Base-by-base conservation (phyloP, 2,113 vertebrate genomes). In the Oostethus manadensis region DNA sequence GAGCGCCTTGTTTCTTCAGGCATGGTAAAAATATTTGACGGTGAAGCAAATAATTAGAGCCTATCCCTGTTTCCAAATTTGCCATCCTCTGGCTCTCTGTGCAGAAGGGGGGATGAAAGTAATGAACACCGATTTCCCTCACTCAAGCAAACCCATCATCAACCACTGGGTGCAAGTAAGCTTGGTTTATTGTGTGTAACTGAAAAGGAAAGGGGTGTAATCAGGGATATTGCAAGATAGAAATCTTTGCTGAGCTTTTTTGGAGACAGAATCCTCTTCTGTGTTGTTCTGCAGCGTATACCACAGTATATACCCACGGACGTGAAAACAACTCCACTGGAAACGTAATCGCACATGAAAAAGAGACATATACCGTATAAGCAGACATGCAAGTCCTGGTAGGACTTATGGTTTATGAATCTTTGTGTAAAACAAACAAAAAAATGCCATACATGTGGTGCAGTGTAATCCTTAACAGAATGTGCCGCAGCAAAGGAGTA, bases 21-120 rank as follows among this genome's bases (percentile, higher is more conserved):
- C 75, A 50, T 47, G 60, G 70, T 71, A 76, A 74, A 80, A 74
- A 70, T 65, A 60, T 80, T 78, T 76, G 75, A 83, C 75, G 72
- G 81, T 21, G 70, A 76, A 65, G 70, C 67, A 74, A 78, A 80
- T 76, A 71, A 83, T 74, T 71, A 70, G 47, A 75, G 59, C 0
- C 38, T 65, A 67, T 74, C 78, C 75, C 77, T 76, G 73, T 78
- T 80, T 74, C 57, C 48, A 54, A 61, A 66, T 75, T 73, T 65
- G 56, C 70, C 33, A 8, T 77, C 61, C 51, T 72, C 66, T 56
- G 46, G 58, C 40, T 58, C 60, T 60, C 58, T 69, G 62, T 45
- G 63, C 56, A 62, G 58, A 71, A 50, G 58, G 60, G 26, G 51
- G 63, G 51, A 70, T 23, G 46, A 60, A 48, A 77, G 62, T 50